Evolutionary conservation across 2,888 invertebrate species (phyloP).

Genomic region (Eretmocerus hayati): DNA sequence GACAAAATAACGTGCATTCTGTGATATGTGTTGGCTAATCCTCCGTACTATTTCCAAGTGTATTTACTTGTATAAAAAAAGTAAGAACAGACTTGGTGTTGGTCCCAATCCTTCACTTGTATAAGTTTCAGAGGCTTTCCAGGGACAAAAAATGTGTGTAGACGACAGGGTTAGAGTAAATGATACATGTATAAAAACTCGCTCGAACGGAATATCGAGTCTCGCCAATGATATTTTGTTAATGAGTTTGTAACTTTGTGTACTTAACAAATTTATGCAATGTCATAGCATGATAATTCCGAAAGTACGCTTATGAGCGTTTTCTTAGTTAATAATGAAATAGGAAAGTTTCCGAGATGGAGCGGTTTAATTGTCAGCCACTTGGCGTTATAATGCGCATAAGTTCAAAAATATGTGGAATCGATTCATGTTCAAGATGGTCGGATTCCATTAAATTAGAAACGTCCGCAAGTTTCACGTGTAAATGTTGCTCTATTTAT

Average conservation of each 20-base stretch:
- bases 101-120: conserved; percentile 2
- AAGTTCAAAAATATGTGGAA: too few species aligned
- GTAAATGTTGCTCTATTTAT: too few species aligned
- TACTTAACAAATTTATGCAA: conserved; percentile 48
- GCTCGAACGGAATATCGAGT: conserved; percentile 34
- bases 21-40: conserved; percentile 44
- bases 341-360: too few species aligned
- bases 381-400: too few species aligned
- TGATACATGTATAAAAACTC: conserved; percentile 1
- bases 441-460: too few species aligned
- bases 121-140: neutral
- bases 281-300: too few species aligned
- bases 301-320: too few species aligned
- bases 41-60: conserved; percentile 27
- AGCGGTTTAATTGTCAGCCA: too few species aligned
- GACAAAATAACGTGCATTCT: conserved; percentile 39
- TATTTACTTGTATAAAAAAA: neutral
- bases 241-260: conserved; percentile 46
- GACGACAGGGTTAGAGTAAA: neutral
- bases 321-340: too few species aligned
- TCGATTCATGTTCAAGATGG: too few species aligned
- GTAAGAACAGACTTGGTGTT: conserved; percentile 7
- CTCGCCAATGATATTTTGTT: conserved; percentile 45
- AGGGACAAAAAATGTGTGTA: neutral
- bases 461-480: too few species aligned